Conservation (phyloP, 2,797 vertebrate genomes). For the Microctenopoma steveboyesi region DNA sequence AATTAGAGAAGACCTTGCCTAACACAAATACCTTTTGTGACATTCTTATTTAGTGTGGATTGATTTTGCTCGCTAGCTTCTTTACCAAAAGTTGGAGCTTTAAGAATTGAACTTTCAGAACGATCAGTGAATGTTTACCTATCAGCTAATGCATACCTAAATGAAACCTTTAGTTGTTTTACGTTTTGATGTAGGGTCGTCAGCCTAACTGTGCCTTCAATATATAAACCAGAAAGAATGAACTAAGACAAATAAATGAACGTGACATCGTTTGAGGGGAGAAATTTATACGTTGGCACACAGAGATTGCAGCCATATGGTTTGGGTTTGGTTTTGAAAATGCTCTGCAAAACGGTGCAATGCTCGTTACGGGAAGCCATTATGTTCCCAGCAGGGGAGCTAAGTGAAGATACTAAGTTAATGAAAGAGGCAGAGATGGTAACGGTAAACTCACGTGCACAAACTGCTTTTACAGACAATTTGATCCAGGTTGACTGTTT, state of each 20-base stretch:
- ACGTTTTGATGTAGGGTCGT: too few species aligned
- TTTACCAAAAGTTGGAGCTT: too few species aligned
- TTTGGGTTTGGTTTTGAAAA: constrained; percentile 35
- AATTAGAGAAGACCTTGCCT: too few species aligned
- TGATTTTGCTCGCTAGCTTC: too few species aligned
- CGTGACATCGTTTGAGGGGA: neutral
- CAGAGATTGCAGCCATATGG: constrained; percentile 53
- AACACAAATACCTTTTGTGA: too few species aligned
- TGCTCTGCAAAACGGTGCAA: constrained; percentile 18
- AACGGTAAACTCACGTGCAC: neutral
- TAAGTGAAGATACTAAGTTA: constrained; percentile 29
- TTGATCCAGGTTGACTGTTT: too few species aligned
- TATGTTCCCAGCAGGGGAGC: constrained; percentile 52
- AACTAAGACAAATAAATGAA: constrained; percentile 14
- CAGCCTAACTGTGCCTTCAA: too few species aligned
- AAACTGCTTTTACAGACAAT: neutral
- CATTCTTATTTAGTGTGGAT: too few species aligned
- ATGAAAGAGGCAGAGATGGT: neutral
- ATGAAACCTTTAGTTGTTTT: too few species aligned
- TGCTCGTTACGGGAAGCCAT: constrained; percentile 61
- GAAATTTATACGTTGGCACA: constrained; percentile 24
- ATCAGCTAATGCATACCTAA: too few species aligned
- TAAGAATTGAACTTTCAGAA: neutral
- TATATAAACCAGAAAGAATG: constrained; percentile 4
- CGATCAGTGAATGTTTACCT: neutral